Base-by-base conservation (phyloP, 2,113 vertebrate genomes). In the Nettapus auritus region DNA sequence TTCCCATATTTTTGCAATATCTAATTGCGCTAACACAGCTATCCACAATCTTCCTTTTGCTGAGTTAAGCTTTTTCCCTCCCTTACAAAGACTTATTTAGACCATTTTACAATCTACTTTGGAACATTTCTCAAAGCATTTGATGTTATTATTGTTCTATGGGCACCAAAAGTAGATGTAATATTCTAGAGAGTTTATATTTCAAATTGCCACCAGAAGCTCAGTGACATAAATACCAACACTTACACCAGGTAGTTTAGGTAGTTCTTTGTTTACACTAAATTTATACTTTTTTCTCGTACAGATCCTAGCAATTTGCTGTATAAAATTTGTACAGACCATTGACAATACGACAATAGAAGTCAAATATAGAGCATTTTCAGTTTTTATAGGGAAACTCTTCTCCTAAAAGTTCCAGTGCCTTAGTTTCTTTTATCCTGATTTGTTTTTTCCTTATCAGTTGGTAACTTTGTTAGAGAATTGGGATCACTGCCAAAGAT, bases 401-500 rank as follows among this genome's bases (percentile, higher is more conserved):
- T 70, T 62, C 14, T 69, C 13, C 38, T 88, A 38, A 6, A 83
- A 74, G 5, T 57, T 90, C 56, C 44, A 95, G 11, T 6, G 8
- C 84, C 50, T 57, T 71, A 57, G 82, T 57, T 86, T 91, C 18
- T 78, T 88, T 93, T 66, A 88, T 31, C 6, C 10, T 50, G 18
- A 60, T 60, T 84, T 59, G 20, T 5, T 63, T 88, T 92, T 88
- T 64, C 46, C 50, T 88, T 86, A 82, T 91, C 50, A 68, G 14
- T 91, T 56, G 34, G 31, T 82, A 91, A 63, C 64, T 95, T 96
- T 82, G 79, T 87, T 38, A 48, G n/a, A 87, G 74, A 96, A 79
- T 52, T 96, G 79, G 91, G 83, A 95, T 90, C 60, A 48, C 38
- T 93, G 69, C 93, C 94, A 96, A 92, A 85, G 62, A 89, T 96